Evolutionary conservation across 2,888 invertebrate genomes (phyloP).

Genomic region (Eristalis pertinax): DNA sequence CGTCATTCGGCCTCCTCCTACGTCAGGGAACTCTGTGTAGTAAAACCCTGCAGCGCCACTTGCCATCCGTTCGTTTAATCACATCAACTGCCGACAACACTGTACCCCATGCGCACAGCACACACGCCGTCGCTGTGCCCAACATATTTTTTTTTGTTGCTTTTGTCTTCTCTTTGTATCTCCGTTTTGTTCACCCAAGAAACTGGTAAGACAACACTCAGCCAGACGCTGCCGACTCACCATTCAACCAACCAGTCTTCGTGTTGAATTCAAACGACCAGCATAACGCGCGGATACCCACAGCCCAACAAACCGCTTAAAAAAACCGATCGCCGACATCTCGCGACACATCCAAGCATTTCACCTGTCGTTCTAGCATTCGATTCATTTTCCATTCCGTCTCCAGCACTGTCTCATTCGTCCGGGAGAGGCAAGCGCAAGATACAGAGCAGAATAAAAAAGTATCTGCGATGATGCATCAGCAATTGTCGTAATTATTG

Average conservation of each 20-base stretch:
- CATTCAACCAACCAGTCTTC: slow-evolving; percentile 54
- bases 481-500: slow-evolving; percentile 58
- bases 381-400: slow-evolving; percentile 38
- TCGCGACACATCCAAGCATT: slow-evolving; percentile 36
- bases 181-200: slow-evolving; percentile 23
- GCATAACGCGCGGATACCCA: slow-evolving; percentile 28
- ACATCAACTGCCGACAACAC: not conserved
- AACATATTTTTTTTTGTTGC: slow-evolving; percentile 16
- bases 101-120: not conserved
- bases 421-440: slow-evolving; percentile 9
- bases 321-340: slow-evolving; percentile 4
- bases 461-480: slow-evolving; percentile 46
- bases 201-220: slow-evolving; percentile 66
- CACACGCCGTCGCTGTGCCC: slow-evolving; percentile 12
- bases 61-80: too few relatives aligned
- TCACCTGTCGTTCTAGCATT: slow-evolving; percentile 54
- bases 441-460: slow-evolving; percentile 39
- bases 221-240: slow-evolving; percentile 45
- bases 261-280: slow-evolving; percentile 64
- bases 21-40: too few relatives aligned
- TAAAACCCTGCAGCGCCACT: too few relatives aligned
- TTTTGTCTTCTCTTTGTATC: not conserved
- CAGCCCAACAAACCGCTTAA: not conserved
- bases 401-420: slow-evolving; percentile 16
- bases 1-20: too few relatives aligned